Evolutionary conservation across 1,140 invertebrate species (phyloP), one percentile per base, ranked within the genome.

Genomic region (Hydropsyche tenuis): DNA sequence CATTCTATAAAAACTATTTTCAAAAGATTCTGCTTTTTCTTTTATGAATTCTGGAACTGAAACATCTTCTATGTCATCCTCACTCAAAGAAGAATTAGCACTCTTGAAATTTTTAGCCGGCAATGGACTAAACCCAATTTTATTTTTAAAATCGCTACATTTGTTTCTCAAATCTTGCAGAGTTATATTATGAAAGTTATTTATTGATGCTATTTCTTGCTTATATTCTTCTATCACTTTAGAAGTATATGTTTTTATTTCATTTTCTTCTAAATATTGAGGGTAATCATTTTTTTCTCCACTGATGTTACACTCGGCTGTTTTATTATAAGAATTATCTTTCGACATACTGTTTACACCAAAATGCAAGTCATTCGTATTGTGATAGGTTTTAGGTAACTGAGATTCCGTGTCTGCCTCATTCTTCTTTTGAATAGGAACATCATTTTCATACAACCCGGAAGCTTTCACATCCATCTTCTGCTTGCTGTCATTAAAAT

Each of bases 191-290:
- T 86, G 84, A 53, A 84, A 77, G 75, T 81, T 86, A 70, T 86
- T 84, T 72, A 86, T 86, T 62, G 84, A 81, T 75, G 82, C 81
- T 68, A 86, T 79, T 80, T 86, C 85, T 77, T 81, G 84, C 80
- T 84, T 85, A 76, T 86, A 86, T 78, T 86, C 84, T 79, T 86
- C 83, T 64, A 86, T 85, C 18, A 86, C 84, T 79, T 85, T 85
- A 1, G 83, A 84, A 2, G 85, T 86, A 43, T 85, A 86, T 2
- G 82, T 81, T 80, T 85, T 86, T 30, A 80, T 83, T 22, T 78
- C 80, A 75, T 81, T 85, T 72, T 84, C 82, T 11, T 81, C 74
- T 60, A 86, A 80, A 78, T 86, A 86, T 14, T 80, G 66, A 7
- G 85, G 84, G 77, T 86, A 86, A 72, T 83, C 80, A 27, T 48